Evolutionary conservation across 2,113 vertebrate genomes (phyloP), one percentile per base, ranked within the genome.

Genomic region (Porphyrio hochstetteri): DNA sequence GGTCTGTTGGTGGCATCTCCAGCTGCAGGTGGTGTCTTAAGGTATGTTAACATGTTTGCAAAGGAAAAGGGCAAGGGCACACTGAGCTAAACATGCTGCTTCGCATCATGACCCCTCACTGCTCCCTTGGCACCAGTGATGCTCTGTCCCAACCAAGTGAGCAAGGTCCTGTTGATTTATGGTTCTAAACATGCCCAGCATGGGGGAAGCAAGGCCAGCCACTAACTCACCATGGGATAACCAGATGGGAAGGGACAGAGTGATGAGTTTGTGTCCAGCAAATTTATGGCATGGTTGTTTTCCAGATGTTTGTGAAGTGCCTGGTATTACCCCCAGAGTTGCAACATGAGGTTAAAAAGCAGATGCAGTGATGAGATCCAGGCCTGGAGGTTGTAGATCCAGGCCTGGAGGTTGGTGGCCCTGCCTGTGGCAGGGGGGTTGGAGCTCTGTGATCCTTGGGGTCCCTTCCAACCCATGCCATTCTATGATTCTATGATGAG

Each of bases 41-140:
- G 46, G 16, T 35, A 16, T 0, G 0, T 44, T 71, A 38, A 42
- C 0, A 0, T 35, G 8, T 74, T 82, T 90, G 46, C 42, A 48
- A 55, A 86, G 19, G n/a, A 52, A 70, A 79, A 83, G 16, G 38
- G 17, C 27, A 48, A 59, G 55, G 16, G 18, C 10, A 24, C 8
- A 1, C 63, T 23, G 13, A 59, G 38, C 63, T 27, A 16, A 59
- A 31, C 40, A 13, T 29, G 20, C 29, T 38, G 36, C 71, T 86
- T 63, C 29, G 14, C 10, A 2, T 17, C 11, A 15, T 83, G 50
- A 64, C 31, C 2, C 0, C 33, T 52, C 33, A 11, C 24, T 68
- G 16, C 28, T 52, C 19, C 28, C 18, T 28, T 57, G 27, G 23
- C 53, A 92, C 21, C 2, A 0, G 9, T 38, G n/a, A 7, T 35